A percentile compares a stretch with the other conserved stretches of the same genome.
Evolutionary conservation across 2,888 invertebrate genomes (phyloP).

Genomic region (Microplitis deprimator): DNA sequence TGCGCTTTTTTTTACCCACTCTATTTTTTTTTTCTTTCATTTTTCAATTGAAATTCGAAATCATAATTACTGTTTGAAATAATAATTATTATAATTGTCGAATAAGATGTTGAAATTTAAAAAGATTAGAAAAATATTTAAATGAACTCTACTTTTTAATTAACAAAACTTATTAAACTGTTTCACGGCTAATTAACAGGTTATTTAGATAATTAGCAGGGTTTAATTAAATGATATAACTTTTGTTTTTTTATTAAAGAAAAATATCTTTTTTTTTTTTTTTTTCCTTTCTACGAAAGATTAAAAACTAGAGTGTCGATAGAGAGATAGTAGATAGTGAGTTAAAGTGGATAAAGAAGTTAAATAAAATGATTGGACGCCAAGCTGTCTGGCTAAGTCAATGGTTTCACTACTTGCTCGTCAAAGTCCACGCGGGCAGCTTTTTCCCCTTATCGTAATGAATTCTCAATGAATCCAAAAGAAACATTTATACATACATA

Average conservation of each 20-base stretch:
- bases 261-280: too few species aligned
- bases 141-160: too few species aligned
- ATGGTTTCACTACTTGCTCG: constrained; percentile 47
- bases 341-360: neutral
- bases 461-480: neutral
- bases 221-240: too few species aligned
- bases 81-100: neutral
- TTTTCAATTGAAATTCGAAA: neutral
- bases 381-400: constrained; percentile 52
- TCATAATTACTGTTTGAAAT: neutral
- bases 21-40: neutral
- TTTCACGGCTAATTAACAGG: too few species aligned
- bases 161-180: too few species aligned
- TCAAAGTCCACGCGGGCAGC: constrained; percentile 23
- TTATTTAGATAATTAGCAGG: too few species aligned
- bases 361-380: constrained; percentile 42
- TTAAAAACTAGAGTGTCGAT: constrained; percentile 6
- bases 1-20: neutral
- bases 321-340: constrained; percentile 13
- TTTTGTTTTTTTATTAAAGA: too few species aligned
- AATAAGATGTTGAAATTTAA: too few species aligned
- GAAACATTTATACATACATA: neutral
- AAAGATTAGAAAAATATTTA: too few species aligned
- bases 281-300: neutral
- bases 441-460: neutral